These are phyloP conservation scores for Pampus argenteus DNA, from an alignment of 2,797 vertebrate genomes.

Conservation along the genomic window DNA sequence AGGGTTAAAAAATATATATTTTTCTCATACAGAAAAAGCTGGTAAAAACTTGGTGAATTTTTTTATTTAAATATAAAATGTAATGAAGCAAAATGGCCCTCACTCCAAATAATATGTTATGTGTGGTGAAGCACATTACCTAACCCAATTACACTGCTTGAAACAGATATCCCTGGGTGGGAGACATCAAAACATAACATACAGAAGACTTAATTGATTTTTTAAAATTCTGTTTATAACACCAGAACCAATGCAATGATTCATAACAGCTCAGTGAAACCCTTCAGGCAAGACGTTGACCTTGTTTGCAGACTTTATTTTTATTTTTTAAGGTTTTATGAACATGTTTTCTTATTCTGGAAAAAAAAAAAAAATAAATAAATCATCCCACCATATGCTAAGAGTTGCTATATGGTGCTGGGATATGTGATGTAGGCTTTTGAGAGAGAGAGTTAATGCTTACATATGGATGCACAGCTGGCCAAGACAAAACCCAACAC, in stretches of 20 bases:
- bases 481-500: slow-evolving; percentile 19
- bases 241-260: slow-evolving; percentile 71
- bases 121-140: slow-evolving; percentile 63
- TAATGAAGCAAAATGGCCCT: slow-evolving; percentile 22
- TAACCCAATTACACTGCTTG: slow-evolving; percentile 65
- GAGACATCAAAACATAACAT: slow-evolving; percentile 73
- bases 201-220: slow-evolving; percentile 70
- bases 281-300: slow-evolving; percentile 70
- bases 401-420: slow-evolving; percentile 21
- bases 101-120: slow-evolving; percentile 33
- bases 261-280: slow-evolving; percentile 66
- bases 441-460: slow-evolving; percentile 36
- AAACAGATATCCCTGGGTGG: slow-evolving; percentile 70
- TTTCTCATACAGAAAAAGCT: not conserved
- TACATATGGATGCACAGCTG: slow-evolving; percentile 62
- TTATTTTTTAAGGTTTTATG: slow-evolving; percentile 55
- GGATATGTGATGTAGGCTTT: slow-evolving; percentile 33
- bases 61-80: slow-evolving; percentile 22
- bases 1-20: not conserved
- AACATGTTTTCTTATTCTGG: slow-evolving; percentile 48
- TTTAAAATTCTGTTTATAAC: slow-evolving; percentile 69
- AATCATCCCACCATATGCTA: slow-evolving; percentile 49
- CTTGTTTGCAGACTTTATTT: slow-evolving; percentile 73
- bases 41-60: not conserved
- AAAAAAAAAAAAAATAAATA: too few relatives aligned